phyloP scores from a whole-genome alignment of 2,888 invertebrate genomes.

The Kuschelorhynchus macadamiae region DNA sequence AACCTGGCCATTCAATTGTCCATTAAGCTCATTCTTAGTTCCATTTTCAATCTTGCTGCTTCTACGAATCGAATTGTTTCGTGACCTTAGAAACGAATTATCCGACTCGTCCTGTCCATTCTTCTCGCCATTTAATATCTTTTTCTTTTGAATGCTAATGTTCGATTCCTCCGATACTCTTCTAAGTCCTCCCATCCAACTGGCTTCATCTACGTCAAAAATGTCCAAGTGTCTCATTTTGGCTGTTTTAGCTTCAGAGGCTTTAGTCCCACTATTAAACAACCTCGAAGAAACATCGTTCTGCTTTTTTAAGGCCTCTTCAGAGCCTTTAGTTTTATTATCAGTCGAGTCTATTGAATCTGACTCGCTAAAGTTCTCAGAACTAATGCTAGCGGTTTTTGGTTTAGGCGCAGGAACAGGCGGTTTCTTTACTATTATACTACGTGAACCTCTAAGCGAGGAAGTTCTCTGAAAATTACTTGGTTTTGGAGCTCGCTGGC shows the following conservation, averaged over 20 bases:
- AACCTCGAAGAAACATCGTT: conserved; percentile 69
- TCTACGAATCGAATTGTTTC: conserved; percentile 42
- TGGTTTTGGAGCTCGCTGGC: conserved; percentile 22
- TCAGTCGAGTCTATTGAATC: conserved; percentile 74
- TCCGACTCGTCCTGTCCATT: conserved; percentile 34
- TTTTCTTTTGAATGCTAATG: conserved; percentile 38
- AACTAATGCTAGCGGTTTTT: conserved; percentile 74
- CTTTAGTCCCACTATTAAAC: conserved; percentile 73
- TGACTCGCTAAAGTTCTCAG: conserved; percentile 77
- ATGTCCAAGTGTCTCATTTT: conserved; percentile 73
- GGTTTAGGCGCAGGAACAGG: conserved; percentile 55
- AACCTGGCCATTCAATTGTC: conserved; percentile 3
- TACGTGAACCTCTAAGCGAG: conserved; percentile 48
- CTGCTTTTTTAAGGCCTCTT: conserved; percentile 58
- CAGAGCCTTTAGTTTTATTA: conserved; percentile 53
- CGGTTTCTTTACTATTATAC: conserved; percentile 36
- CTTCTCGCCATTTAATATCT: conserved; percentile 33
- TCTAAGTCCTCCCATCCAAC: conserved; percentile 59
- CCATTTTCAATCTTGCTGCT: conserved; percentile 60
- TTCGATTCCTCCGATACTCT: conserved; percentile 48
- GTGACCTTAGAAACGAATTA: background rate
- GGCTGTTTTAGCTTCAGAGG: conserved; percentile 74
- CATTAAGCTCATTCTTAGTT: conserved; percentile 8
- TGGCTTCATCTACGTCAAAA: conserved; percentile 65
- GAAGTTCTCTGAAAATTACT: conserved; percentile 54